Base-by-base conservation (phyloP, 2,113 vertebrate species). In the Toxostoma redivivum region DNA sequence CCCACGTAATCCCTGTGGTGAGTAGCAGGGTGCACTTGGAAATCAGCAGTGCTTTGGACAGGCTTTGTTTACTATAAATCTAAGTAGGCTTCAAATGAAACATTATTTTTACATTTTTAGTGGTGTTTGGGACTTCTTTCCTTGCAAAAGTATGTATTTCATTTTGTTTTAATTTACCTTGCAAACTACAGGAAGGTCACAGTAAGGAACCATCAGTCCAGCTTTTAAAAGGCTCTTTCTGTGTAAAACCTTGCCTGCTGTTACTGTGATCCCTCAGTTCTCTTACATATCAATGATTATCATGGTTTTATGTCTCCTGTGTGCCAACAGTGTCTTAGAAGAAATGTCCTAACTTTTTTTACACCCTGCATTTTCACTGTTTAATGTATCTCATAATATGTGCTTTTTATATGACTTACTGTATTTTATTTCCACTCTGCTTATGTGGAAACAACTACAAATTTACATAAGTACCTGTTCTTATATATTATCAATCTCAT, bases 1-100 rank as follows among this genome's bases (percentile, higher is more conserved):
- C 99, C 47, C 98, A 99, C 1, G 98, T 98, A 2, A 99, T 99
- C 94, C 99, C 99, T 25, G 98, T 99, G 98, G 98, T 99, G 96
- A 92, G 98, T 72, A 21, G 37, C 37, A 30, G 54, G 25, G 18
- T 78, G 71, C 33, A 30, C 4, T 66, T 76, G 33, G 71, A 47
- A 76, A 62, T 15, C 24, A 33, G 4, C 38, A 8, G 9, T 50
- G 25, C 7, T 70, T 86, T 81, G 86, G 44, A 35, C 10, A 16
- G 47, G 12, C 5, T n/a, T 88, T 62, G 10, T 24, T 92, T 47
- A 5, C 51, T 47, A 0, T 22, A 15, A 14, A 15, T 77, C 51
- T 38, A 20, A 67, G 20, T 24, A 66, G 64, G 5, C 9, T 8
- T 40, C 37, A 65, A 69, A 24, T 7, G 9, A 79, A 91, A 27